Evolutionary conservation across 2,113 vertebrate species (phyloP).

Genomic region (Larimichthys polyactis): DNA sequence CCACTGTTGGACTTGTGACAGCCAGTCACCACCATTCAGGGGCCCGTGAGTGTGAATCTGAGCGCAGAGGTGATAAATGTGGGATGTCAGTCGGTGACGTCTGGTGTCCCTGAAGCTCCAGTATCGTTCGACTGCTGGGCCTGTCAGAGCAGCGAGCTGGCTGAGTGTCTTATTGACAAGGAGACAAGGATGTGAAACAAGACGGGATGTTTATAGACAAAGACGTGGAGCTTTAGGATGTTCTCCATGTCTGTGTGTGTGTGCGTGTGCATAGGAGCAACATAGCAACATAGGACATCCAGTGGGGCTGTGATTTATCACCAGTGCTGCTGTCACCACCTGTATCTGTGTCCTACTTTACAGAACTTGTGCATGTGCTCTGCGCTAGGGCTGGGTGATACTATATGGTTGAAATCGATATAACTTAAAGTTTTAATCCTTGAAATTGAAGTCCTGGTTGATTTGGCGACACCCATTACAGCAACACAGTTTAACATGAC

Average conservation of each 20-base stretch:
- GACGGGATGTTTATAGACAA: conserved; percentile 38
- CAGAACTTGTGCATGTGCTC: background rate
- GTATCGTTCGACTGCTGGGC: conserved; percentile 24
- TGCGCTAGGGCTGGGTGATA: background rate
- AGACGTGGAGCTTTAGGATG: conserved; percentile 28
- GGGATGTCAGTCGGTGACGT: conserved; percentile 52
- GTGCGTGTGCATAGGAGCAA: background rate
- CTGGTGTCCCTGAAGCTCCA: conserved; percentile 55
- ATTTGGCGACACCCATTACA: background rate
- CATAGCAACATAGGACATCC: conserved; percentile 6
- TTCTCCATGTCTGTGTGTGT: conserved; percentile 3
- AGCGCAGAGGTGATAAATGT: conserved; percentile 70
- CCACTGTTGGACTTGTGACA: conserved; percentile 22
- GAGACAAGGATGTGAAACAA: conserved; percentile 29
- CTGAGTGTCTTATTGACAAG: conserved; percentile 28
- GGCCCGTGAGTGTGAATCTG: conserved; percentile 52
- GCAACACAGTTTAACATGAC: background rate
- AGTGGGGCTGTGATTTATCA: conserved; percentile 17
- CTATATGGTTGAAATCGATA: background rate
- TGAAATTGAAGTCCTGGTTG: background rate
- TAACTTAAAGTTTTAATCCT: background rate
- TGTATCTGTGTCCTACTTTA: conserved; percentile 39
- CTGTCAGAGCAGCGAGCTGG: conserved; percentile 26
- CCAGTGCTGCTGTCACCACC: conserved; percentile 31
- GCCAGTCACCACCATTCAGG: conserved; percentile 43